Percentiles rank a stretch among this genome's conserved stretches.
phyloP scores from a whole-genome alignment of 1,140 invertebrate species.

The Cydia amplana region DNA sequence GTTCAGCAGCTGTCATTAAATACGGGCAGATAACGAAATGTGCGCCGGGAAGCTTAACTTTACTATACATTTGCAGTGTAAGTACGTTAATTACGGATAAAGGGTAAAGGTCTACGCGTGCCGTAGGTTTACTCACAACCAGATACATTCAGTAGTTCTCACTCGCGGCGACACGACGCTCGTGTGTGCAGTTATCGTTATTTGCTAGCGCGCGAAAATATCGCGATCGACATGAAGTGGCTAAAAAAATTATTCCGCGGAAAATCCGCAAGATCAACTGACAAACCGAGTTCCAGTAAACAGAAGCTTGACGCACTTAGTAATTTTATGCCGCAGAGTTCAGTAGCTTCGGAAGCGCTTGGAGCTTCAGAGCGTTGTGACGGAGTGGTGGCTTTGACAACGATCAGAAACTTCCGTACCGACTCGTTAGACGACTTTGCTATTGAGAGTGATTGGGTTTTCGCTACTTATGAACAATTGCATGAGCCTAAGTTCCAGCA shows the following conservation, averaged over 20 bases:
- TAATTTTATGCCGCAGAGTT: slow-evolving; percentile 32
- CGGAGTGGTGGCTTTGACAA: slow-evolving; percentile 64
- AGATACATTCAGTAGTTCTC: slow-evolving; percentile 20
- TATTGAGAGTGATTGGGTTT: slow-evolving; percentile 68
- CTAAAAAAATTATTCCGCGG: slow-evolving; percentile 82
- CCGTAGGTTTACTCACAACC: slow-evolving; percentile 52
- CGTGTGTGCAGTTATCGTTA: not conserved
- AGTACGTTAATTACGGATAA: slow-evolving; percentile 73
- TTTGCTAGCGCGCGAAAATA: slow-evolving; percentile 77
- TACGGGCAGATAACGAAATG: slow-evolving; percentile 37
- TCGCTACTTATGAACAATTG: slow-evolving; percentile 58
- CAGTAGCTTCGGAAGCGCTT: slow-evolving; percentile 38
- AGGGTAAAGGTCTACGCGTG: slow-evolving; percentile 75
- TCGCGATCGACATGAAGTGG: slow-evolving; percentile 82
- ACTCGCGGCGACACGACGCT: not conserved
- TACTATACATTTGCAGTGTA: slow-evolving; percentile 56
- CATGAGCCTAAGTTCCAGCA: slow-evolving; percentile 63
- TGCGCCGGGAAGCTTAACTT: not conserved
- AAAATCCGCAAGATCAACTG: slow-evolving; percentile 72
- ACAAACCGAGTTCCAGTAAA: slow-evolving; percentile 41
- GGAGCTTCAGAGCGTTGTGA: slow-evolving; percentile 36
- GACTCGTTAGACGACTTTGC: slow-evolving; percentile 62
- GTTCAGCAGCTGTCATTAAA: slow-evolving; percentile 61
- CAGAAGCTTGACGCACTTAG: slow-evolving; percentile 39
- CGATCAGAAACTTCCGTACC: slow-evolving; percentile 64